A percentile compares a stretch with the other conserved stretches of the same genome.
These are phyloP conservation scores for Toxotes jaculatrix DNA, from an alignment of 2,113 vertebrate species.

Conservation along the genomic window DNA sequence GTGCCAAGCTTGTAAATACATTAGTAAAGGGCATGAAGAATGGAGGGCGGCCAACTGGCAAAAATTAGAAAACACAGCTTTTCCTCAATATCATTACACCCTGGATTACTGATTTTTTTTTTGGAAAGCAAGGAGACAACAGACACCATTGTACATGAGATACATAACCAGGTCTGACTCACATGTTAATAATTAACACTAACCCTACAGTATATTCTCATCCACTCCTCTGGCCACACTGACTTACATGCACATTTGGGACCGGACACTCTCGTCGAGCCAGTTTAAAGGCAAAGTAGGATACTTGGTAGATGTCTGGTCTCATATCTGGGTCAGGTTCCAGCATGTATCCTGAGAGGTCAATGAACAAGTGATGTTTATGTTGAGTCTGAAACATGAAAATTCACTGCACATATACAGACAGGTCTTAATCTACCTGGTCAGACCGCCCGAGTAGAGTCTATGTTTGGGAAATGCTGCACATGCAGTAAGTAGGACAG, in stretches of 20 bases:
- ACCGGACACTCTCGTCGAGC: slow-evolving; percentile 92
- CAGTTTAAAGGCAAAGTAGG: slow-evolving; percentile 95
- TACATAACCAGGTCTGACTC: neutral
- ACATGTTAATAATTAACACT: neutral
- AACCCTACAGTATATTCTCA: slow-evolving; percentile 1
- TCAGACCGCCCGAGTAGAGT: no score
- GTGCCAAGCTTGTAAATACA: slow-evolving; percentile 50
- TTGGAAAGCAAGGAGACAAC: slow-evolving; percentile 21
- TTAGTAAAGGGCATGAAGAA: slow-evolving; percentile 19
- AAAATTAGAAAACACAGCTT: slow-evolving; percentile 7
- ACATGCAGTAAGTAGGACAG: slow-evolving; percentile 1
- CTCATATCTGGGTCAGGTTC: slow-evolving; percentile 96
- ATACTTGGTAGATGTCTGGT: slow-evolving; percentile 98
- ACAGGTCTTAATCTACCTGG: no score
- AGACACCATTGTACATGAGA: slow-evolving; percentile 6
- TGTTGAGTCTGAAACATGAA: slow-evolving; percentile 2
- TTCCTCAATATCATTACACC: slow-evolving; percentile 39
- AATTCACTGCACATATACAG: slow-evolving; percentile 1
- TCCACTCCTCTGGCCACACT: neutral
- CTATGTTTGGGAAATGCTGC: no score
- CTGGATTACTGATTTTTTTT: slow-evolving; percentile 13
- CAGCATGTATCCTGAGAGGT: slow-evolving; percentile 93
- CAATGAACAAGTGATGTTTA: neutral
- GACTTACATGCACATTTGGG: slow-evolving; percentile 93
- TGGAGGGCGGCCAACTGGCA: slow-evolving; percentile 45